Evolutionary conservation across 1,140 invertebrate species (phyloP).

Genomic region (Sycophaga agraensis): DNA sequence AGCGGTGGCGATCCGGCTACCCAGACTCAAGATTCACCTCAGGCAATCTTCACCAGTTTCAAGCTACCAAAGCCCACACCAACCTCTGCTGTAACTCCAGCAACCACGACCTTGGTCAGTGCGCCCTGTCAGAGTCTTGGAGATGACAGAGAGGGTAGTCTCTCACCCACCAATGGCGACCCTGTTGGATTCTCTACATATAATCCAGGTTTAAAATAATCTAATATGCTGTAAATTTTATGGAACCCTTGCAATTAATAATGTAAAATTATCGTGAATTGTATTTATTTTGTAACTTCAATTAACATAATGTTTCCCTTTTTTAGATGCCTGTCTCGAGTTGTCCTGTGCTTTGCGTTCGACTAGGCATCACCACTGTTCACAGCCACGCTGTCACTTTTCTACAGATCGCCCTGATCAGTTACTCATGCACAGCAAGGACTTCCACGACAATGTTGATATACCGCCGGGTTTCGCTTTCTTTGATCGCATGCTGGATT

Average conservation of each 20-base stretch:
- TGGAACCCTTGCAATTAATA: background rate
- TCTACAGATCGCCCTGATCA: conserved; percentile 69
- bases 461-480: conserved; percentile 81
- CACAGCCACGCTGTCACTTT: conserved; percentile 68
- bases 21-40: conserved; percentile 70
- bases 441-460: conserved; percentile 81
- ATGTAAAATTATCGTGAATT: background rate
- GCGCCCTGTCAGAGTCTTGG: conserved; percentile 40
- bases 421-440: conserved; percentile 72
- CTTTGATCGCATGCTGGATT: conserved; percentile 78
- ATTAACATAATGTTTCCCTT: too few species aligned
- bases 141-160: conserved; percentile 56
- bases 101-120: conserved; percentile 43
- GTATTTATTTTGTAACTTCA: background rate
- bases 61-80: conserved; percentile 76
- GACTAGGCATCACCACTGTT: conserved; percentile 72
- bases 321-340: conserved; percentile 66
- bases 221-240: background rate
- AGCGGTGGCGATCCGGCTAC: conserved; percentile 65
- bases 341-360: conserved; percentile 62
- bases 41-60: conserved; percentile 91
- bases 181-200: conserved; percentile 59
- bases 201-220: conserved; percentile 5
- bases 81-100: conserved; percentile 27
- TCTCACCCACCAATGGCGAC: conserved; percentile 49